Percentiles rank a stretch among this genome's conserved stretches.
These are phyloP conservation scores for Ligdia adustata DNA, from an alignment of 2,888 invertebrate species.

Conservation along the genomic window DNA sequence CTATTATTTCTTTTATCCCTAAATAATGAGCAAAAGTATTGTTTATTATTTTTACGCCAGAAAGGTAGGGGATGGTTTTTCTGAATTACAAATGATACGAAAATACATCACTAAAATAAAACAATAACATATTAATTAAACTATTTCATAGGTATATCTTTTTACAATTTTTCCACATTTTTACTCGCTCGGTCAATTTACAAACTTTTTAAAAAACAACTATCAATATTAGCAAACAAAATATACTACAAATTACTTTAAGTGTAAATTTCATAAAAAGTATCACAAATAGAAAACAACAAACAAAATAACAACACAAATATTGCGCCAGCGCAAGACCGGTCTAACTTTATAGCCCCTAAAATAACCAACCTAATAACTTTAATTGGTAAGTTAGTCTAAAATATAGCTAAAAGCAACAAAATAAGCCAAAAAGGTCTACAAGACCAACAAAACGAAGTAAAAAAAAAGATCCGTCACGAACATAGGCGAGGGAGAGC, in stretches of 20 bases:
- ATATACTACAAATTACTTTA: too few species aligned
- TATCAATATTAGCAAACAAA: too few species aligned
- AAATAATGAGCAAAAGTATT: conserved; percentile 57
- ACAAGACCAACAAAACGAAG: conserved; percentile 73
- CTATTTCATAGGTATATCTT: too few species aligned
- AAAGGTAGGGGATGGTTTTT: conserved; percentile 16
- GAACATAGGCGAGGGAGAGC: conserved; percentile 84
- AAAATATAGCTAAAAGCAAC: conserved; percentile 80
- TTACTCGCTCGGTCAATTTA: too few species aligned
- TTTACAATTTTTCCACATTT: too few species aligned
- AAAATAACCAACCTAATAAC: conserved; percentile 55
- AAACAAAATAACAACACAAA: conserved; percentile 8
- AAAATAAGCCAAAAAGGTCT: conserved; percentile 77
- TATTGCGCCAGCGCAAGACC: conserved; percentile 37
- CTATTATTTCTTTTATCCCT: conserved; percentile 54
- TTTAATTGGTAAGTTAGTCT: conserved; percentile 62
- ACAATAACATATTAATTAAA: too few species aligned
- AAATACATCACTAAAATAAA: too few species aligned
- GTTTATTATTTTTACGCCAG: conserved; percentile 47
- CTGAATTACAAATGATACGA: too few species aligned
- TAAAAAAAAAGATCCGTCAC: conserved; percentile 78
- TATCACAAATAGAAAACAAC: not conserved
- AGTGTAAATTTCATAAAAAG: too few species aligned
- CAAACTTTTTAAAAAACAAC: too few species aligned
- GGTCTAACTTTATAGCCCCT: conserved; percentile 35